Evolutionary conservation across 1,140 invertebrate species (phyloP), one percentile per base, ranked within the genome.

Genomic region (Wiebesia pumilae): DNA sequence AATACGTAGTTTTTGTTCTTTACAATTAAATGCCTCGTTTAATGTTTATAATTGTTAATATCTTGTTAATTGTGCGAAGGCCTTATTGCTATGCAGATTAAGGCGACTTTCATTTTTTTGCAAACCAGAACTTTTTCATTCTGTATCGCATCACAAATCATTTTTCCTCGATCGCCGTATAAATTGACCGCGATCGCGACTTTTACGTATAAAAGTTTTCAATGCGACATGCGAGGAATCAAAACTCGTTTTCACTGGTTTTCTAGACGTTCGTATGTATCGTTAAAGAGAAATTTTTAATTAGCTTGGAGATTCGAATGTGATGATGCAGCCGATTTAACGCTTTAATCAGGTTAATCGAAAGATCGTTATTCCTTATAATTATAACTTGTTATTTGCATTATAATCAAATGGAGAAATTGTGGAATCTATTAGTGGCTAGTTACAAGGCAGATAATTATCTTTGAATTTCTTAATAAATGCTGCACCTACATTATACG

Each of bases 211-310:
- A 67, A 62, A 67, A 43, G 35, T 58, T 81, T 16, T 81, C 58
- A 81, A 67, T 21, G 19, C n/a, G 40, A 73, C 67, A 54, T 30
- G 30, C 51, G 24, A 75, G 43, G 40, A 62, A 83, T 30, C 82
- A 16, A 83, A 83, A 83, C 82, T 75, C 51, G 82, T 83, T 83
- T 73, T 75, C 24, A n/a, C 71, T 62, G 43, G 47, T 77, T 75
- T 75, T 21, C 51, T 54, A 71, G 21, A 77, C 27, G n/a, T 40
- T 62, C 33, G n/a, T 81, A 47, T 27, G 47, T 73, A 67, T 83
- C 47, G 62, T 73, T 58, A 83, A 83, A 73, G 51, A 75, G 33
- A 77, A 77, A 83, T 83, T 75, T 54, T 83, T 73, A 51, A 83
- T 30, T n/a, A n/a, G 67, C 27, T 21, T 9, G 40, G 35, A 27